Conservation (phyloP, 1,140 invertebrate genomes). For the Microplitis mediator region DNA sequence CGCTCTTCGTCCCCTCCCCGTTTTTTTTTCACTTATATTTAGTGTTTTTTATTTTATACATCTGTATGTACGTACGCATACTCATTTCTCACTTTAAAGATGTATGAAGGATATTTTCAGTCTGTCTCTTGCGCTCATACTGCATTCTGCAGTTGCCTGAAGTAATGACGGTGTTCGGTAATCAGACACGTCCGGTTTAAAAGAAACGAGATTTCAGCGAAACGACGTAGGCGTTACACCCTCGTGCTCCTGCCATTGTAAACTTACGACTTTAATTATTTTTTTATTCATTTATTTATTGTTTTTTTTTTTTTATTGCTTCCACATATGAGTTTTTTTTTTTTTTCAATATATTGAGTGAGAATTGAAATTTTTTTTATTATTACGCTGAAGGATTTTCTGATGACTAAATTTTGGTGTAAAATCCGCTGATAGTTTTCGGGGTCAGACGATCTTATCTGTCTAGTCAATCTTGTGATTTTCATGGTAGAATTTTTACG, state of each 20-base stretch:
- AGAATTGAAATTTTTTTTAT: no score
- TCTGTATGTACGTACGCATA: background rate
- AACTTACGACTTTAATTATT: no score
- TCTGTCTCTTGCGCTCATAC: background rate
- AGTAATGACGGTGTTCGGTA: conserved; percentile 52
- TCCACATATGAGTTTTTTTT: no score
- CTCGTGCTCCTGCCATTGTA: background rate
- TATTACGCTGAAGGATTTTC: no score
- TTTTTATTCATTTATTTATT: background rate
- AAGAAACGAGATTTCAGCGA: conserved; percentile 19
- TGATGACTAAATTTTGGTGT: no score
- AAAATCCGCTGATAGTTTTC: no score
- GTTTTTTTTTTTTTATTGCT: background rate
- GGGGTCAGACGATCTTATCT: background rate
- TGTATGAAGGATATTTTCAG: background rate
- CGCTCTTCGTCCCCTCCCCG: background rate
- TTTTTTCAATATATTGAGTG: no score
- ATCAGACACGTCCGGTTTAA: conserved; percentile 45
- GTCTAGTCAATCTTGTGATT: background rate
- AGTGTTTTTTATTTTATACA: background rate
- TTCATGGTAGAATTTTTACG: conserved; percentile 7
- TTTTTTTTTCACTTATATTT: background rate
- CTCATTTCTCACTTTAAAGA: background rate
- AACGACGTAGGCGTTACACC: background rate
- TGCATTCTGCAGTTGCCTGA: background rate